phyloP scores from a whole-genome alignment of 2,888 invertebrate genomes.

The Leptinotarsa peninsularis region DNA sequence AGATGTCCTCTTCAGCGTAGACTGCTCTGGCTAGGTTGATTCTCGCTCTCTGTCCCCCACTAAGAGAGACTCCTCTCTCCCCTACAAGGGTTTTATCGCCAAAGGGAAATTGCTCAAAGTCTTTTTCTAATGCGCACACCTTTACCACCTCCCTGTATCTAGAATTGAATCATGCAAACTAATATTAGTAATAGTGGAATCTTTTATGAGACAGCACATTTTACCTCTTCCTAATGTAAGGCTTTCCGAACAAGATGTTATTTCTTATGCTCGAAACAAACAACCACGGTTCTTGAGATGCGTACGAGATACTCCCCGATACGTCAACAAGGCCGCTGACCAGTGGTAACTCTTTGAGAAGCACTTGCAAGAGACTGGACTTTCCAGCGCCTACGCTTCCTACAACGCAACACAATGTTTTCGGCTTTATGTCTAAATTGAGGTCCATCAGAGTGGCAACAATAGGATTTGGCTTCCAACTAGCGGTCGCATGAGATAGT shows the following conservation, averaged over 20 bases:
- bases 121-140: slow-evolving; percentile 75
- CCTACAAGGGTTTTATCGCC: slow-evolving; percentile 84
- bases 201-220: slow-evolving; percentile 6
- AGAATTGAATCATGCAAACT: slow-evolving; percentile 1
- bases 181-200: neutral
- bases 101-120: slow-evolving; percentile 77
- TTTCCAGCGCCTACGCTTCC: slow-evolving; percentile 77
- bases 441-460: slow-evolving; percentile 66
- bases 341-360: slow-evolving; percentile 79
- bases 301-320: slow-evolving; percentile 76
- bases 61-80: slow-evolving; percentile 81
- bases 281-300: slow-evolving; percentile 86
- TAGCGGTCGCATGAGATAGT: slow-evolving; percentile 51
- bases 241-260: slow-evolving; percentile 84
- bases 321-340: slow-evolving; percentile 72
- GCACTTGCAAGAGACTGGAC: slow-evolving; percentile 75
- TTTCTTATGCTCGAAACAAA: slow-evolving; percentile 79
- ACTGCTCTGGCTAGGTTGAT: slow-evolving; percentile 83
- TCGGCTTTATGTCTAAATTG: slow-evolving; percentile 67
- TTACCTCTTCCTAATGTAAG: slow-evolving; percentile 70
- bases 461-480: slow-evolving; percentile 58
- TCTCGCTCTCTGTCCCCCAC: slow-evolving; percentile 86
- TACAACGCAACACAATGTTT: slow-evolving; percentile 68
- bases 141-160: slow-evolving; percentile 67
- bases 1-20: slow-evolving; percentile 81